Evolutionary conservation across 2,113 vertebrate genomes (phyloP).

Genomic region (Galemys pyrenaicus): DNA sequence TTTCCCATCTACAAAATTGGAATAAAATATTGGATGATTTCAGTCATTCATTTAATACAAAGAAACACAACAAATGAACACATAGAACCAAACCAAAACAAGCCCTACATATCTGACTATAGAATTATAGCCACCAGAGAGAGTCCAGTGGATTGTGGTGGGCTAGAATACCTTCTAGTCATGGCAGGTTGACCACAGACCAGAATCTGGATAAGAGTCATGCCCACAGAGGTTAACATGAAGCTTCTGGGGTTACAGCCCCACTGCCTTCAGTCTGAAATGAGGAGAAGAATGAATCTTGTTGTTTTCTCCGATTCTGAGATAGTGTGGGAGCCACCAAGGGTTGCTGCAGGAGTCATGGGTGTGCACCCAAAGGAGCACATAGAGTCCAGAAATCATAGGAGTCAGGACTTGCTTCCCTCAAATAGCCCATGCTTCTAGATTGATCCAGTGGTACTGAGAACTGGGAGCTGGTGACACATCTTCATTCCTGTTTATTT

Average conservation of each 20-base stretch:
- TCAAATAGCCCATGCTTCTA: not conserved
- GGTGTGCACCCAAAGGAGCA: not conserved
- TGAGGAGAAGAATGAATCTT: not conserved
- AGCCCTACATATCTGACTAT: too few relatives aligned
- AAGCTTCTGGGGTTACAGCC: not conserved
- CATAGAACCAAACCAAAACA: too few relatives aligned
- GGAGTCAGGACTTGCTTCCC: not conserved
- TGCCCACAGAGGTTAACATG: too few relatives aligned
- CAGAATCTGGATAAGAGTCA: not conserved
- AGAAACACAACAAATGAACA: not conserved
- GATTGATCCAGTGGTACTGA: not conserved
- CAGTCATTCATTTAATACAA: not conserved
- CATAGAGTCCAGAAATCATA: not conserved
- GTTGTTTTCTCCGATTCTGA: not conserved
- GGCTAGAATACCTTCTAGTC: not conserved
- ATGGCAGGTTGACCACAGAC: not conserved
- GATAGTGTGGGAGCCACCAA: accelerated
- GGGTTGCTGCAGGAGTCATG: accelerated
- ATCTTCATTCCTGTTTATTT: not conserved
- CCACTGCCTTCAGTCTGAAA: not conserved
- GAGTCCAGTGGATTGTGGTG: too few relatives aligned
- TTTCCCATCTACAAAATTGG: not conserved
- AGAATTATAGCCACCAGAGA: too few relatives aligned
- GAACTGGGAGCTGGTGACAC: not conserved
- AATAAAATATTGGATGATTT: too few relatives aligned